A percentile compares a stretch with the other conserved stretches of the same genome.
phyloP scores from a whole-genome alignment of 2,888 invertebrate species.

The Eurois occulta region DNA sequence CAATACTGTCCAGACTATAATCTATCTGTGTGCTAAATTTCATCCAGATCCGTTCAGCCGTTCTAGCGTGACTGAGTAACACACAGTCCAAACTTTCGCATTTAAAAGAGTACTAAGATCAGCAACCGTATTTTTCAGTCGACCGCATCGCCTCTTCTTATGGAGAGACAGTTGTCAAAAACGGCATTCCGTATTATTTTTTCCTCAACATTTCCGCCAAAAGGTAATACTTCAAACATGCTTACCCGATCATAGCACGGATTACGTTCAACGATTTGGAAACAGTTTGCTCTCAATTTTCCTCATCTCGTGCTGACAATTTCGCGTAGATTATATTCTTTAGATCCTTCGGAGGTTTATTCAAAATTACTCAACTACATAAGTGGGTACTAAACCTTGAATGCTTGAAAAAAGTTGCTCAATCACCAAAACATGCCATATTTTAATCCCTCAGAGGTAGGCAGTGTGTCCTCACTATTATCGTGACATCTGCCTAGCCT shows the following conservation, averaged over 20 bases:
- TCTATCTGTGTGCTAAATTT: not conserved
- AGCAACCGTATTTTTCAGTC: not conserved
- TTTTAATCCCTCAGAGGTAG: too few species aligned
- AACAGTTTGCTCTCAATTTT: constrained; percentile 6
- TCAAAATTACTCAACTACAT: not conserved
- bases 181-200: not conserved
- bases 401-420: not conserved
- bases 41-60: not conserved
- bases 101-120: not conserved
- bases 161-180: not conserved
- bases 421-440: too few species aligned
- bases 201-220: not conserved
- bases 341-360: not conserved
- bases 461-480: too few species aligned
- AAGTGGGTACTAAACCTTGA: not conserved
- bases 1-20: too few species aligned
- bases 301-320: not conserved
- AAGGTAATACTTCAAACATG: not conserved
- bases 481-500: too few species aligned
- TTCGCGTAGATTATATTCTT: not conserved
- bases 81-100: not conserved
- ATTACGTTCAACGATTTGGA: constrained; percentile 4
- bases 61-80: not conserved
- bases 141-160: not conserved
- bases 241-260: constrained; percentile 5